Conservation (phyloP, 2,888 invertebrate species). For the Bombylius discolor region DNA sequence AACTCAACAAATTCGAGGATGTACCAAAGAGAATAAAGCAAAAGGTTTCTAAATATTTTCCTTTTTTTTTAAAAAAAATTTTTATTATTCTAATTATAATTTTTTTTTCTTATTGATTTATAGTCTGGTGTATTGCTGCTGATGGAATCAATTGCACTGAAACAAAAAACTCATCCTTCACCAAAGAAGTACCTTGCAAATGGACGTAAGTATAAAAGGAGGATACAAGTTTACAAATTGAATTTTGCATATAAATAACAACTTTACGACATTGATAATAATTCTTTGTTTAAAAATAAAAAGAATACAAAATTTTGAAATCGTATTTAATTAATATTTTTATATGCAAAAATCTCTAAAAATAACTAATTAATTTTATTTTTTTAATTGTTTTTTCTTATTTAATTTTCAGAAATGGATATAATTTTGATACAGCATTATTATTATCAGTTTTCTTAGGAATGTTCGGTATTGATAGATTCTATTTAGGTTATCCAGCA, state of each 20-base stretch:
- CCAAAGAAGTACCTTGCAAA: conserved; percentile 72
- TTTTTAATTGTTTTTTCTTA: background rate
- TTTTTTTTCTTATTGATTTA: background rate
- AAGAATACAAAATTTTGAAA: background rate
- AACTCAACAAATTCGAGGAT: conserved; percentile 78
- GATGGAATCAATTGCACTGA: conserved; percentile 70
- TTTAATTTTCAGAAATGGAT: conserved; percentile 64
- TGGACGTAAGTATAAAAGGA: conserved; percentile 69
- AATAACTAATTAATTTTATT: background rate
- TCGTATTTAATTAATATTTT: background rate
- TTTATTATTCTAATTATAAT: no score
- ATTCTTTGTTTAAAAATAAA: background rate
- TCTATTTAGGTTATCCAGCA: conserved; percentile 97
- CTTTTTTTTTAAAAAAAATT: background rate
- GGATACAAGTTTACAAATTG: no score
- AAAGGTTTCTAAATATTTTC: conserved; percentile 50
- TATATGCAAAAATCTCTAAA: background rate
- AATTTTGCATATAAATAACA: no score
- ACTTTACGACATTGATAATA: no score
- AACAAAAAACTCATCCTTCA: conserved; percentile 67
- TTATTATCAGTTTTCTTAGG: conserved; percentile 92
- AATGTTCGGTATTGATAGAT: conserved; percentile 94
- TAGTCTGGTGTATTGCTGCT: conserved; percentile 71
- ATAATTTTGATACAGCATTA: conserved; percentile 82
- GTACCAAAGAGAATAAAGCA: conserved; percentile 65